Conservation (phyloP, 2,113 vertebrate genomes). For the Opisthocomus hoazin region DNA sequence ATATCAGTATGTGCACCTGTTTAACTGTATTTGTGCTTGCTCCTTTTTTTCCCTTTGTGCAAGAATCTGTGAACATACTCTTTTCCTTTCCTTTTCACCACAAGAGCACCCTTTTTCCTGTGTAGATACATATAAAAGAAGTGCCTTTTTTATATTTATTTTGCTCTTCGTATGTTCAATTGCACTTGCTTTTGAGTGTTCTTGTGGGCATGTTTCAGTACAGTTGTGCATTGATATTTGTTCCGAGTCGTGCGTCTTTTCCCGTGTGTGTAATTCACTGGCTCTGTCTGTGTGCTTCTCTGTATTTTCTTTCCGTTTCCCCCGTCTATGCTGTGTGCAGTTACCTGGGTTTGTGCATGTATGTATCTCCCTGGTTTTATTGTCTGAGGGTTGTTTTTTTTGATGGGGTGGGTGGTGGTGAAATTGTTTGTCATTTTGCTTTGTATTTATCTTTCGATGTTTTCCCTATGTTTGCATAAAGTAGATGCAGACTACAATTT, state of each 20-base stretch:
- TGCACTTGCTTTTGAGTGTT: not conserved
- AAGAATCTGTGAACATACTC: not conserved
- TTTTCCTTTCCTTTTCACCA: not conserved
- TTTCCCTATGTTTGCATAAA: slow-evolving; percentile 81
- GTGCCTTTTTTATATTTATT: not conserved
- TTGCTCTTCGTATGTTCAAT: not conserved
- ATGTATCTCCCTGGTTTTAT: slow-evolving; percentile 11
- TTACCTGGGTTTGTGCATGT: slow-evolving; percentile 34
- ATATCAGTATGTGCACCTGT: slow-evolving; percentile 1
- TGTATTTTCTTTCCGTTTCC: not conserved
- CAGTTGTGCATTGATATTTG: not conserved
- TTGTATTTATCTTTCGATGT: slow-evolving; percentile 67
- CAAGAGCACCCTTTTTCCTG: not conserved
- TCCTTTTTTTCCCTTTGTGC: not conserved
- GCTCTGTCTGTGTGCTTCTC: not conserved
- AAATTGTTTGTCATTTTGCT: slow-evolving; percentile 67
- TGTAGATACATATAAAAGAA: not conserved
- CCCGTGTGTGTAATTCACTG: slow-evolving; percentile 12
- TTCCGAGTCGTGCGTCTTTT: not conserved
- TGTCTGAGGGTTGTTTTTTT: not conserved
- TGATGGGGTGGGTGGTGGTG: not conserved
- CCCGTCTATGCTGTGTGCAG: not conserved
- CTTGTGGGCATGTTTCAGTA: not conserved
- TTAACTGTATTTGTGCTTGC: not conserved
- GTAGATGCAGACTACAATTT: slow-evolving; percentile 79